Percentiles rank a stretch among this genome's conserved stretches.
Evolutionary conservation across 2,113 vertebrate genomes (phyloP).

Genomic region (Polyodon spathula): DNA sequence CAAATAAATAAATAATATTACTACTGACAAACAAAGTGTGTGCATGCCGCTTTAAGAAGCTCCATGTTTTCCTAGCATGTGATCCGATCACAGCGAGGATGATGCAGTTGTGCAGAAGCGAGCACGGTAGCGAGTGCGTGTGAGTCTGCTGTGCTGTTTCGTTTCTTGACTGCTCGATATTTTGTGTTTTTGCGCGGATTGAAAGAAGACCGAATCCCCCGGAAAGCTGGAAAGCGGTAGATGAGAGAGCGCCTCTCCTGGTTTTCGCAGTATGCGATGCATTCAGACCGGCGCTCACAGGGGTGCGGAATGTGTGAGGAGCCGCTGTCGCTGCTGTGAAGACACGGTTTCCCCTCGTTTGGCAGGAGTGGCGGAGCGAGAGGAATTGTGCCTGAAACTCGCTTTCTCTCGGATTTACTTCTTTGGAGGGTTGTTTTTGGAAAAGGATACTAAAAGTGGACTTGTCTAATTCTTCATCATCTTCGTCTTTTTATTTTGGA

Average conservation of each 20-base stretch:
- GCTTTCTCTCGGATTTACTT: neutral
- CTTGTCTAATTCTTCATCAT: no score
- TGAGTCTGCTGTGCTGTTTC: slow-evolving; percentile 6
- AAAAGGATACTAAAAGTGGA: no score
- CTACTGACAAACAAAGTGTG: slow-evolving; percentile 4
- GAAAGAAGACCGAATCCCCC: neutral
- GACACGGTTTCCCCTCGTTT: neutral
- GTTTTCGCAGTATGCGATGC: no score
- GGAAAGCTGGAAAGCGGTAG: no score
- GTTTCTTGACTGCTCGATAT: slow-evolving; percentile 1
- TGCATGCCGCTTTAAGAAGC: slow-evolving; percentile 69
- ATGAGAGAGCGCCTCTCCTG: no score
- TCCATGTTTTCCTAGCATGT: slow-evolving; percentile 65
- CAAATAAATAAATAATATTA: neutral
- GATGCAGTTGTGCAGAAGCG: slow-evolving; percentile 69
- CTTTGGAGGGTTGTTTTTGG: no score
- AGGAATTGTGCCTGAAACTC: neutral
- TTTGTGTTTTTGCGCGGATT: slow-evolving; percentile 6
- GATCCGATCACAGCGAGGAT: slow-evolving; percentile 67
- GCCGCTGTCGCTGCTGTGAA: slow-evolving; percentile 13
- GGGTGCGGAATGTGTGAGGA: neutral
- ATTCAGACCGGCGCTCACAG: no score
- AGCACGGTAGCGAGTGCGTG: slow-evolving; percentile 22
- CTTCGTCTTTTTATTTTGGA: slow-evolving; percentile 3
- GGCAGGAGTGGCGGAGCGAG: no score